A percentile compares a stretch with the other conserved stretches of the same genome.
Evolutionary conservation across 1,140 invertebrate species (phyloP).

Genomic region (Drosophila santomea): DNA sequence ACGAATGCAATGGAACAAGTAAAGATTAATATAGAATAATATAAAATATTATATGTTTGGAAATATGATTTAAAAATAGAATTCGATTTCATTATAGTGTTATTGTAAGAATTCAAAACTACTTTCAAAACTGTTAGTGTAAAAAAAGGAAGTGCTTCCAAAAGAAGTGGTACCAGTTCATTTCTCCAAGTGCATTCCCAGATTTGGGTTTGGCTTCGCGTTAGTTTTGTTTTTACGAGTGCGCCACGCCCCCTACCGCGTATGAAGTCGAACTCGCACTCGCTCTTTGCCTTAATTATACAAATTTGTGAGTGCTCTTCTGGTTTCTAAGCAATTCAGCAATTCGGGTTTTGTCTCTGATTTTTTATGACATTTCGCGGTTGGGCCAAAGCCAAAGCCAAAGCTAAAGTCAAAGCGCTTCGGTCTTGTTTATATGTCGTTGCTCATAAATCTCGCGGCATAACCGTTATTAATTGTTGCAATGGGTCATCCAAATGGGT

Average conservation of each 20-base stretch:
- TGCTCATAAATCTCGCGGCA: conserved; percentile 65
- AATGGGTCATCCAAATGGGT: conserved; percentile 35
- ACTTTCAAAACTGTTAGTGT: too few species aligned
- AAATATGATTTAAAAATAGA: neutral
- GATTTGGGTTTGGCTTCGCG: conserved; percentile 10
- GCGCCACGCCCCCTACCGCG: conserved; percentile 40
- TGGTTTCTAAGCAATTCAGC: conserved; percentile 36
- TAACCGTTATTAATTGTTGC: conserved; percentile 72
- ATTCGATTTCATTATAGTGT: neutral
- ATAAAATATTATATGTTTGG: too few species aligned
- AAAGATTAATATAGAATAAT: too few species aligned
- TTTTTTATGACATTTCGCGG: conserved; percentile 73
- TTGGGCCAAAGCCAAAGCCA: conserved; percentile 8
- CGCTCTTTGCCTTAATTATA: conserved; percentile 69
- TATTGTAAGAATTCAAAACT: too few species aligned
- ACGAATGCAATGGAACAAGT: too few species aligned
- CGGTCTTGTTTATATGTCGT: conserved; percentile 56
- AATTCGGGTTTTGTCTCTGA: conserved; percentile 21
- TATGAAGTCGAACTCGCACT: conserved; percentile 40
- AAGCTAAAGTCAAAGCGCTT: conserved; percentile 28
- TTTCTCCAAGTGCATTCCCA: conserved; percentile 16
- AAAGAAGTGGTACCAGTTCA: too few species aligned
- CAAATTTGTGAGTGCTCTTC: conserved; percentile 58
- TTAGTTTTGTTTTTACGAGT: conserved; percentile 33
- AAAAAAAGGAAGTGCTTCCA: too few species aligned